Evolutionary conservation across 2,113 vertebrate species (phyloP).

Genomic region (Prionailurus bengalensis): DNA sequence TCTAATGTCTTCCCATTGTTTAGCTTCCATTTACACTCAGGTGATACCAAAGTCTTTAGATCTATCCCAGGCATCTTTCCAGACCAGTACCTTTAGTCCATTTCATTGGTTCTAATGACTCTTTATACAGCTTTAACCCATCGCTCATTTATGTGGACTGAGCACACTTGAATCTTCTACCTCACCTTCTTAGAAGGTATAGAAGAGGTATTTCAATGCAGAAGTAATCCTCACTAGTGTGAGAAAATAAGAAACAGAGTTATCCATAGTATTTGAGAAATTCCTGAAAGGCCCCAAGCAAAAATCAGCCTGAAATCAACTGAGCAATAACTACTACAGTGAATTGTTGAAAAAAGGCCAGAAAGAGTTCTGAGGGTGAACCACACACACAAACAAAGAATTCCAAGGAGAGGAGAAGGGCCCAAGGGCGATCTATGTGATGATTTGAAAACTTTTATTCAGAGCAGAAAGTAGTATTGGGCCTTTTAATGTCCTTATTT

Average conservation of each 20-base stretch:
- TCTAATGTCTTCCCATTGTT: not conserved
- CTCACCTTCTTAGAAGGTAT: not conserved
- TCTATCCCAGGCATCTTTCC: not conserved
- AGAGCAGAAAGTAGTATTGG: not conserved
- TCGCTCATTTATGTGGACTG: not conserved
- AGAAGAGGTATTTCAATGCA: not conserved
- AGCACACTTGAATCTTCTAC: not conserved
- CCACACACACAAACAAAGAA: not conserved
- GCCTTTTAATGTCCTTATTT: not conserved
- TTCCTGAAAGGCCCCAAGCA: not conserved
- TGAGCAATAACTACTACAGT: not conserved
- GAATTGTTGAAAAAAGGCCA: not conserved
- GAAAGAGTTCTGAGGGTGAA: not conserved
- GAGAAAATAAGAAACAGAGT: not conserved
- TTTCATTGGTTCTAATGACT: not conserved
- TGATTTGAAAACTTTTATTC: not conserved
- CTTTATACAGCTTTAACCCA: not conserved
- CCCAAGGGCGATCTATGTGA: not conserved
- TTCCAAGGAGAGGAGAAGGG: not conserved
- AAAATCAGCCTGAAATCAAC: not conserved
- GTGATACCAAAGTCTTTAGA: not conserved
- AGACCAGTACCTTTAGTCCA: not conserved
- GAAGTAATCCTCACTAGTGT: not conserved
- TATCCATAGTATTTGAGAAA: not conserved
- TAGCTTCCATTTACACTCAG: not conserved